A percentile compares a stretch with the other conserved stretches of the same genome.
These are phyloP conservation scores for Carettochelys insculpta DNA, from an alignment of 2,113 vertebrate genomes.

Conservation along the genomic window DNA sequence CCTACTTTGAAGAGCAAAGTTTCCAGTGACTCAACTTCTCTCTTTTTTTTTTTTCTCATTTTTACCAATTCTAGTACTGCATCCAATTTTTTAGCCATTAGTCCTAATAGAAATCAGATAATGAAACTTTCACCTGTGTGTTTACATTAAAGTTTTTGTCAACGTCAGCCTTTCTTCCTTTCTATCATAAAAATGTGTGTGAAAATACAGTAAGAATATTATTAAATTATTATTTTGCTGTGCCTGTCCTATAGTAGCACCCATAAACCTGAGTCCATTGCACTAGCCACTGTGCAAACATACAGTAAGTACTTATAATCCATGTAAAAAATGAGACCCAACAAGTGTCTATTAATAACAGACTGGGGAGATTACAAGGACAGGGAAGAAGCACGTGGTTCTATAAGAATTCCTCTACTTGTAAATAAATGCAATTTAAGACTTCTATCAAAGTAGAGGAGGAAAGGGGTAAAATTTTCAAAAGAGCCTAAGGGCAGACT, in stretches of 20 bases:
- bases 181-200: not conserved
- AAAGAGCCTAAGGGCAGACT: not conserved
- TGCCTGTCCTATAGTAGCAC: not conserved
- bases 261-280: not conserved
- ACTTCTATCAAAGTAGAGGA: not conserved
- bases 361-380: not conserved
- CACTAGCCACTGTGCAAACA: not conserved
- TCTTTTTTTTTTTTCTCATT: not conserved
- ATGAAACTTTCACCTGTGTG: not conserved
- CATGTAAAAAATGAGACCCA: not conserved
- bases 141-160: not conserved
- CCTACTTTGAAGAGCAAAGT: not conserved
- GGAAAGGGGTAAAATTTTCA: not conserved
- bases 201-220: not conserved
- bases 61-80: not conserved
- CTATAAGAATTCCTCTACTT: not conserved
- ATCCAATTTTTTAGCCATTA: not conserved
- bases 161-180: not conserved
- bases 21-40: not conserved
- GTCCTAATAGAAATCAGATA: not conserved
- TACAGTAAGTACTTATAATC: not conserved
- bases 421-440: not conserved
- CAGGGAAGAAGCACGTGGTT: not conserved
- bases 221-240: not conserved
- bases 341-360: accelerated